Base-by-base conservation (phyloP, 2,113 vertebrate genomes). In the Chunga burmeisteri region DNA sequence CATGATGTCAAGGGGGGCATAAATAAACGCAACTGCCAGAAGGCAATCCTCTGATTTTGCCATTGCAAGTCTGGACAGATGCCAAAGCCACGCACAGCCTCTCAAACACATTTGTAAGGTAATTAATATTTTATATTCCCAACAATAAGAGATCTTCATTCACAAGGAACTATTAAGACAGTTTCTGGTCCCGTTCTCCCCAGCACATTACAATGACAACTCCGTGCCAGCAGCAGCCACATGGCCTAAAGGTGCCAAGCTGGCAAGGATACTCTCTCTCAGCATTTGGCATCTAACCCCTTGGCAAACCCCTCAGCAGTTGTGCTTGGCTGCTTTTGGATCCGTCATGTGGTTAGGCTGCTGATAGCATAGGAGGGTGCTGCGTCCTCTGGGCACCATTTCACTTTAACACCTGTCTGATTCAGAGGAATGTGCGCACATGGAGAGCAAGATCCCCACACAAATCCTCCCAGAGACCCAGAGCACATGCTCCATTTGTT, bases 201-300 rank as follows among this genome's bases (percentile, higher is more conserved):
- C 66, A 55, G 83, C 67, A n/a, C 79, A 30, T 83, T 88, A 95
- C 92, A 95, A 59, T 13, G 78, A 95, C 94, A 81, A 11, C 81
- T 71, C 91, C 71, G 10, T 19, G 84, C 96, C 95, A 96, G 95
- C 91, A 94, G 92, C 96, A 46, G 34, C 96, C 98, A 96, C 96
- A 85, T 42, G 97, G 94, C 75, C 89, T 52, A 42, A 47, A 97
- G 97, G 97, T 97, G 97, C 97, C 97, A 96, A 92, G 97, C 98
- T 96, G 97, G 97, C 95, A 97, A 72, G 90, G 96, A 97, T 96
- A 67, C 42, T 89, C 92, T 59, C 63, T 86, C 70, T 71, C 85
- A 66, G 87, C 84, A 91, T 96, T 98, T 97, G 97, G 97, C 97
- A 98, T 94, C 49, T 3, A 47, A 95, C 46, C 58, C 75, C 96